phyloP scores from a whole-genome alignment of 2,113 vertebrate species.

The Psophia crepitans region DNA sequence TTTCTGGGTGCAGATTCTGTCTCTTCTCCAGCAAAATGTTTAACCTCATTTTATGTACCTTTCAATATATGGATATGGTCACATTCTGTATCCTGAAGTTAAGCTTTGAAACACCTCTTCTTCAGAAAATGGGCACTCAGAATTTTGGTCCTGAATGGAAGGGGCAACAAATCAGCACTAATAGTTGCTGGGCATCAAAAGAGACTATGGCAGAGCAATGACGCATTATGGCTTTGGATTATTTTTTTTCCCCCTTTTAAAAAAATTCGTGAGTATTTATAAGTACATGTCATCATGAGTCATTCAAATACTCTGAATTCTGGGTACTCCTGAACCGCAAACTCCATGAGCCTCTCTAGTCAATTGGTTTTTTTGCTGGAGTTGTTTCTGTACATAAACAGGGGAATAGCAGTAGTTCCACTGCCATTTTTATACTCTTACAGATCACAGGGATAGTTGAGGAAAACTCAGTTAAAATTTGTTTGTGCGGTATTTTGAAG shows the following conservation, averaged over 20 bases:
- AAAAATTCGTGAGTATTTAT: not conserved
- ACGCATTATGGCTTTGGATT: not conserved
- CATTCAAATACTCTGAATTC: not conserved
- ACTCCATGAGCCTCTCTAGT: not conserved
- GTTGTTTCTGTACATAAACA: not conserved
- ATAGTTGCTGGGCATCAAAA: not conserved
- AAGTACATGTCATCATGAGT: not conserved
- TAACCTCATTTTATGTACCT: not conserved
- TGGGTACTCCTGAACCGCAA: not conserved
- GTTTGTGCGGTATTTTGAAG: not conserved
- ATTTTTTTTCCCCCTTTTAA: rapidly evolving
- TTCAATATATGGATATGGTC: not conserved
- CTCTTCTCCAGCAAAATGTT: not conserved
- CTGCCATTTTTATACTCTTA: not conserved
- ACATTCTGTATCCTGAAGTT: not conserved
- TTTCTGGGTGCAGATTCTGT: not conserved
- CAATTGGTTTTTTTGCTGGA: not conserved
- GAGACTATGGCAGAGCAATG: not conserved
- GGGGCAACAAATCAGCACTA: not conserved
- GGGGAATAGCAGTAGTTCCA: not conserved
- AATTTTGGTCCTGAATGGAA: not conserved
- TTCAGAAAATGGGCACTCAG: not conserved
- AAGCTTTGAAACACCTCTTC: not conserved
- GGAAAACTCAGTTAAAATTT: not conserved
- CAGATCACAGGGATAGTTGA: not conserved